phyloP scores from a whole-genome alignment of 2,888 invertebrate species.

The Norana najaformis region DNA sequence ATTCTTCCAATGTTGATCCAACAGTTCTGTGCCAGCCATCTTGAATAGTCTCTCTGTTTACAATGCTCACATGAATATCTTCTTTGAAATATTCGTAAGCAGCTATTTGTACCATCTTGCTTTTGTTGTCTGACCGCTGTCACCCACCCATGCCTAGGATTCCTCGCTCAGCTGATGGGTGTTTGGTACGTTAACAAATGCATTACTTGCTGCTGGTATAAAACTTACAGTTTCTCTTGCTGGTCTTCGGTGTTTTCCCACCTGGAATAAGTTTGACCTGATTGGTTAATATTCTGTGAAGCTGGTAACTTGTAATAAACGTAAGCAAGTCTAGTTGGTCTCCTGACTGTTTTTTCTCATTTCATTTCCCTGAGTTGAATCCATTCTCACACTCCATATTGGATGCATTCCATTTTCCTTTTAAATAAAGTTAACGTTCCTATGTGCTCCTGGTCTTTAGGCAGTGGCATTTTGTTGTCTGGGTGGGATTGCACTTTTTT shows the following conservation, averaged over 20 bases:
- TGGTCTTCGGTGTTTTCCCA: neutral
- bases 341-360: neutral
- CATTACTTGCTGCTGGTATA: no score
- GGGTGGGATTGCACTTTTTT: no score
- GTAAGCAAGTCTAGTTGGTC: neutral
- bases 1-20: no score
- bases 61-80: no score
- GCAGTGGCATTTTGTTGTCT: neutral
- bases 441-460: neutral
- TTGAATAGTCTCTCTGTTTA: no score
- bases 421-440: neutral
- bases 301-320: neutral
- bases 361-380: neutral
- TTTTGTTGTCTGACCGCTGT: no score
- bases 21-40: no score
- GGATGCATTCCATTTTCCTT: neutral
- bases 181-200: no score
- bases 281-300: neutral
- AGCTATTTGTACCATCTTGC: no score
- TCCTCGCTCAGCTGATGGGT: no score
- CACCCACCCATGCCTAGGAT: no score
- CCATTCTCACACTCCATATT: neutral
- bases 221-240: neutral
- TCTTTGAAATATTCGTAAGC: no score
- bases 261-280: neutral